phyloP scores from a whole-genome alignment of 2,113 vertebrate genomes.

The Acinonyx jubatus region DNA sequence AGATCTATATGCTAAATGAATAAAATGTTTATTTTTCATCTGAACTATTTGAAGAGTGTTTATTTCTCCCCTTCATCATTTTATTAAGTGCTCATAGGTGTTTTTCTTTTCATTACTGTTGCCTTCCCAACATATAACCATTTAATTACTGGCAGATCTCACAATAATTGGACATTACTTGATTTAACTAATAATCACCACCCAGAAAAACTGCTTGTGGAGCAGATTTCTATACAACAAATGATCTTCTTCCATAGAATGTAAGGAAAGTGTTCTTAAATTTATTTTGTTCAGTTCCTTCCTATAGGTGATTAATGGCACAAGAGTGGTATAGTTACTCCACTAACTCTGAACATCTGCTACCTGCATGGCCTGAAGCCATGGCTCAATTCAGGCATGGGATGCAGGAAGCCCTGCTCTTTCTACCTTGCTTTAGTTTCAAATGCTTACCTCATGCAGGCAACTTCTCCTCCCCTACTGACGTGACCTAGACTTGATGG shows the following conservation, averaged over 20 bases:
- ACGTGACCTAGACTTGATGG: constrained; percentile 49
- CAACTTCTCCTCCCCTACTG: constrained; percentile 48
- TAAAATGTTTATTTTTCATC: constrained; percentile 11
- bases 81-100: neutral
- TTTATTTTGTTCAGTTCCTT: neutral
- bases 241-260: neutral
- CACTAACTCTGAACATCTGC: constrained; percentile 69
- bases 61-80: neutral
- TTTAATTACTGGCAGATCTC: neutral
- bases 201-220: neutral
- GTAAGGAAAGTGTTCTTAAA: neutral
- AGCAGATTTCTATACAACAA: constrained; percentile 20
- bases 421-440: constrained; percentile 61
- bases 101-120: neutral
- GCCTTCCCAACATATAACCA: constrained; percentile 11
- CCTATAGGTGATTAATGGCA: constrained; percentile 54
- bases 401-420: constrained; percentile 50
- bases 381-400: constrained; percentile 52
- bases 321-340: constrained; percentile 41
- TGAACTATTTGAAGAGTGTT: neutral
- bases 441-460: constrained; percentile 57
- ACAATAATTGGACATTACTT: neutral
- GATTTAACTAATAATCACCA: neutral
- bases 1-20: neutral
- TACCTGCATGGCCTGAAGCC: constrained; percentile 69